Evolutionary conservation across 2,113 vertebrate species (phyloP).

Genomic region (Phaethornis superciliosus): DNA sequence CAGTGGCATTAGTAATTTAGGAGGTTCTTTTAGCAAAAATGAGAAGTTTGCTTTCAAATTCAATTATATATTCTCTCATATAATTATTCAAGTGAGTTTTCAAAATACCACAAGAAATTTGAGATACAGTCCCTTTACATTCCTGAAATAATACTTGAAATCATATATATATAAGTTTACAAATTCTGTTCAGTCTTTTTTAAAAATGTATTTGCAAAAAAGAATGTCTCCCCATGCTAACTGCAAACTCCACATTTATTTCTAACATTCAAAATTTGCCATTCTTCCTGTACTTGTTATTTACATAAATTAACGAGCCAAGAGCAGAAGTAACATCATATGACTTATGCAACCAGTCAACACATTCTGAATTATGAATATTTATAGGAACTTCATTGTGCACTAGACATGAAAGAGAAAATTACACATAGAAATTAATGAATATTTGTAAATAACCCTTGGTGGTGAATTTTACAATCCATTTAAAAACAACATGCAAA

Average conservation of each 20-base stretch:
- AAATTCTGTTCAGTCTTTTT: neutral
- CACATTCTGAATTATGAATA: slow-evolving; percentile 24
- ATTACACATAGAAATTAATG: slow-evolving; percentile 21
- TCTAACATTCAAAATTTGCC: neutral
- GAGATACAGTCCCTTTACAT: neutral
- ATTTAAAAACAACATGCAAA: neutral
- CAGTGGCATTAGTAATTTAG: neutral
- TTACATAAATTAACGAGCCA: slow-evolving; percentile 23
- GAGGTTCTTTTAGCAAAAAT: fast-evolving
- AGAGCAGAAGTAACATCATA: slow-evolving; percentile 7
- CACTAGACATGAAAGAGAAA: slow-evolving; percentile 23
- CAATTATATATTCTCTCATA: neutral
- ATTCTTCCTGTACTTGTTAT: neutral
- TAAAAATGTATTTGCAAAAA: neutral
- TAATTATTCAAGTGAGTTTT: neutral
- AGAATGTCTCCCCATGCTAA: neutral
- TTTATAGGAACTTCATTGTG: slow-evolving; percentile 10
- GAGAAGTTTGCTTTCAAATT: neutral
- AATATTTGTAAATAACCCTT: slow-evolving; percentile 24
- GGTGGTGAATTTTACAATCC: neutral
- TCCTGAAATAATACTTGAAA: neutral
- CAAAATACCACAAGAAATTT: neutral
- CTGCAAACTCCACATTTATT: neutral
- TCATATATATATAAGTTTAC: neutral
- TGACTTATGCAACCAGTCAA: slow-evolving; percentile 9